These are phyloP conservation scores for Eucera pruinosa DNA, from an alignment of 2,888 invertebrate species.

Conservation along the genomic window DNA sequence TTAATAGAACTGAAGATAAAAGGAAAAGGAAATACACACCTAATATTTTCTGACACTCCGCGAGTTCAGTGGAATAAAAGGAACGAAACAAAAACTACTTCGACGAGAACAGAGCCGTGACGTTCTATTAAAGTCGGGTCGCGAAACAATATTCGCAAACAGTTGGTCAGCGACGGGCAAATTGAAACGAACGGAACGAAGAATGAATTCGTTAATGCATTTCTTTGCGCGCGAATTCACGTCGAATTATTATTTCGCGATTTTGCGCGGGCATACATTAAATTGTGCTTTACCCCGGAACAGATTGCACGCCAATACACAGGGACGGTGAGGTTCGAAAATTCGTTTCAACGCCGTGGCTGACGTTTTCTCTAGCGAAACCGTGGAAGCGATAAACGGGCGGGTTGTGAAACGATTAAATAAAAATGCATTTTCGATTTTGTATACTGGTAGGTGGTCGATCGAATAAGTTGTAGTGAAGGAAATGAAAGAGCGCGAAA, in stretches of 20 bases:
- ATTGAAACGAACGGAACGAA: conserved; percentile 16
- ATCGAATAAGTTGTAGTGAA: conserved; percentile 36
- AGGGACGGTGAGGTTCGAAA: background rate
- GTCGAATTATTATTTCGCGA: conserved; percentile 44
- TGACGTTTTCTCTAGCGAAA: conserved; percentile 7
- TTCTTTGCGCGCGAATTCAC: conserved; percentile 22
- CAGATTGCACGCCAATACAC: conserved; percentile 24
- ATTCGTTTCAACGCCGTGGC: conserved; percentile 1
- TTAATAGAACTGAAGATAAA: too few species aligned
- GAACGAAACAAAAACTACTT: background rate
- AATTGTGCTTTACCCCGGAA: conserved; percentile 31
- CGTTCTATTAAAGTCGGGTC: background rate
- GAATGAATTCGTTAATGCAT: conserved; percentile 40
- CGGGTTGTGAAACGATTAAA: conserved; percentile 43
- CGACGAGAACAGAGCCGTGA: background rate
- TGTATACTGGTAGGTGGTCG: conserved; percentile 29
- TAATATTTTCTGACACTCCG: too few species aligned
- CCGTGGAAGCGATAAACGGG: conserved; percentile 39
- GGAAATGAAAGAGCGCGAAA: conserved; percentile 51
- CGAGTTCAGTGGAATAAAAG: background rate
- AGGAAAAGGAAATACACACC: background rate
- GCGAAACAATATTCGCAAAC: background rate
- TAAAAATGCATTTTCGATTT: conserved; percentile 52
- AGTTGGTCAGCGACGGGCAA: background rate
- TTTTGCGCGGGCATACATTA: conserved; percentile 42